Evolutionary conservation across 35 echinoderm and acorn worm genomes (phyloP).

Genomic region (Apostichopus japonicus): DNA sequence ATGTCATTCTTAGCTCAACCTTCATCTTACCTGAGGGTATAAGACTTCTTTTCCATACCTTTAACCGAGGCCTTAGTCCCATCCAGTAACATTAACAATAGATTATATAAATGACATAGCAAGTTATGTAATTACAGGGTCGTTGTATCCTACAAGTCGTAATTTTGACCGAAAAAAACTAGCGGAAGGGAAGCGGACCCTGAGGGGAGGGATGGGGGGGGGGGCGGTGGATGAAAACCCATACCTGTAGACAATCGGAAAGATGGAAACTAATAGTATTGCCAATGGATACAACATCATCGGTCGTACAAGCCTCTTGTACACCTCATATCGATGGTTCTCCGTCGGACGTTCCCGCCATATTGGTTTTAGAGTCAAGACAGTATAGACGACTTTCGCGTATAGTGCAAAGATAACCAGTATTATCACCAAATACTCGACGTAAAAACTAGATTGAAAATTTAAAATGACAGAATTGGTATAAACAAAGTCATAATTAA

Average conservation of each 20-base stretch:
- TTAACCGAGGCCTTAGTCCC: too few relatives aligned
- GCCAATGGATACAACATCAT: constrained; percentile 30
- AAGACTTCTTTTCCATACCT: too few relatives aligned
- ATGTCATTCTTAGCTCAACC: too few relatives aligned
- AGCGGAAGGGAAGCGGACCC: too few relatives aligned
- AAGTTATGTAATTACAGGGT: too few relatives aligned
- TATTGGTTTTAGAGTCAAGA: constrained; percentile 14
- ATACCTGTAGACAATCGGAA: constrained; percentile 36
- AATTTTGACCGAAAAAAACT: too few relatives aligned
- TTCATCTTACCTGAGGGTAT: too few relatives aligned
- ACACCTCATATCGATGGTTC: constrained; percentile 15
- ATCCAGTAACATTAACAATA: too few relatives aligned
- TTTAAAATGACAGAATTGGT: background rate
- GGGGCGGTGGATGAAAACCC: background rate
- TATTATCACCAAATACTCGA: background rate
- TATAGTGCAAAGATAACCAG: constrained; percentile 19
- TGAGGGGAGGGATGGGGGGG: background rate
- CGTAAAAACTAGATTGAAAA: background rate
- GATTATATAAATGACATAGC: too few relatives aligned
- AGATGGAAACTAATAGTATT: background rate
- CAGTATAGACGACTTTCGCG: constrained; percentile 31
- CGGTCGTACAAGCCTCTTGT: constrained; percentile 6
- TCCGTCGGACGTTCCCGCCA: constrained; percentile 15
- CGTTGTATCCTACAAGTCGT: too few relatives aligned
- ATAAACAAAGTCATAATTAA: too few relatives aligned